Evolutionary conservation across 2,888 invertebrate genomes (phyloP).

Genomic region (Dioctria rufipes): DNA sequence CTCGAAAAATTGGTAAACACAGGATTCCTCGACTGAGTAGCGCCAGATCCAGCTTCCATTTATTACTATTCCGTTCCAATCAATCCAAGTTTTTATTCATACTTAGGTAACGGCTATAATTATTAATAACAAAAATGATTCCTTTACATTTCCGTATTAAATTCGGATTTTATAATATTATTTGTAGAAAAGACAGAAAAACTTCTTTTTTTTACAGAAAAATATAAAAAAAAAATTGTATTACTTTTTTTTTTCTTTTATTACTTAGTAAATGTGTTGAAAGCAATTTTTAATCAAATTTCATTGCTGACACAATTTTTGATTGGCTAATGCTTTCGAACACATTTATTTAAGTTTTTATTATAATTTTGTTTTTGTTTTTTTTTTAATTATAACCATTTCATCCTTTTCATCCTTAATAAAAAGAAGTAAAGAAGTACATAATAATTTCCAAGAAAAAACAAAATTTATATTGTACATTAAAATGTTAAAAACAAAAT

Average conservation of each 20-base stretch:
- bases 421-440: too few relatives aligned
- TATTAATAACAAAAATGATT: slow-evolving; percentile 62
- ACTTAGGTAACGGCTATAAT: slow-evolving; percentile 74
- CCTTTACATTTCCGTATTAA: background rate
- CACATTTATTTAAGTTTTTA: background rate
- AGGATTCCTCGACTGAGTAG: slow-evolving; percentile 93
- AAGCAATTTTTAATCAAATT: background rate
- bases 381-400: too few relatives aligned
- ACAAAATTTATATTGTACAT: background rate
- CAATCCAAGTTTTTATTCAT: slow-evolving; percentile 82
- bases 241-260: background rate
- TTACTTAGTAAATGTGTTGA: too few relatives aligned
- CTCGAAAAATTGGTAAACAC: slow-evolving; percentile 95
- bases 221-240: slow-evolving; percentile 52
- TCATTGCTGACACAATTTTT: slow-evolving; percentile 22
- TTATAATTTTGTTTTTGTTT: background rate
- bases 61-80: slow-evolving; percentile 81
- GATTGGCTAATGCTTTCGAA: background rate
- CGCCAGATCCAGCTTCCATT: slow-evolving; percentile 81
- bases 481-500: background rate
- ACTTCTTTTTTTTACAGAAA: slow-evolving; percentile 54
- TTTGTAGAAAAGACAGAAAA: slow-evolving; percentile 12
- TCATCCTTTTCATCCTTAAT: too few relatives aligned
- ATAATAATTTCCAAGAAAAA: background rate
- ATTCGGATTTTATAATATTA: background rate